phyloP scores from a whole-genome alignment of 2,113 vertebrate species.

The Paramisgurnus dabryanus region DNA sequence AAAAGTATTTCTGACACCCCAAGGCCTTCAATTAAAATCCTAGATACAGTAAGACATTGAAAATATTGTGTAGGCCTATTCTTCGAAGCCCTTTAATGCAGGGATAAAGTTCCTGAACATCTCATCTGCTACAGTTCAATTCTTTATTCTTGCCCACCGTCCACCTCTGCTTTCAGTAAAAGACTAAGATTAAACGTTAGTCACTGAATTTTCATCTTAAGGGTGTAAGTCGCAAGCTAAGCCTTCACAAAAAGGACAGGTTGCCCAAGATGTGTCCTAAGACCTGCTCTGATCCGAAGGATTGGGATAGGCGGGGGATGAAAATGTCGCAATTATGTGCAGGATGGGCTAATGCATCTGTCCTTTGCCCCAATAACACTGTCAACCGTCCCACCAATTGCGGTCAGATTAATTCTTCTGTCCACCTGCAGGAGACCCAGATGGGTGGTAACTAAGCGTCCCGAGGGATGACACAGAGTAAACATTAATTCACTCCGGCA shows the following conservation, averaged over 20 bases:
- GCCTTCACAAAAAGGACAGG: conserved; percentile 33
- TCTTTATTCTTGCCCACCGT: conserved; percentile 29
- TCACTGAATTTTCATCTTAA: conserved; percentile 36
- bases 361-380: not conserved
- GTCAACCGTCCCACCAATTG: not conserved
- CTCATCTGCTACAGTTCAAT: conserved; percentile 4
- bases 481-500: conserved; percentile 48
- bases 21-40: conserved; percentile 12
- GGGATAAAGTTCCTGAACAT: not conserved
- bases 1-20: not conserved
- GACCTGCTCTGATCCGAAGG: conserved; percentile 34
- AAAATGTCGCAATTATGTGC: not conserved
- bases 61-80: not conserved
- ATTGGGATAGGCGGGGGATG: conserved; percentile 27
- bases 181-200: conserved; percentile 44
- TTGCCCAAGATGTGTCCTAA: conserved; percentile 25
- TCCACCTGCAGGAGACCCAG: conserved; percentile 31
- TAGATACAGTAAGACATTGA: not conserved
- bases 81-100: not conserved
- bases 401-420: not conserved
- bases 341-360: not conserved
- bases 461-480: conserved; percentile 34
- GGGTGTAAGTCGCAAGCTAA: conserved; percentile 49
- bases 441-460: conserved; percentile 7
- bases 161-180: conserved; percentile 48